Conservation (phyloP, 2,888 invertebrate genomes). For the Eristalis tenax region DNA sequence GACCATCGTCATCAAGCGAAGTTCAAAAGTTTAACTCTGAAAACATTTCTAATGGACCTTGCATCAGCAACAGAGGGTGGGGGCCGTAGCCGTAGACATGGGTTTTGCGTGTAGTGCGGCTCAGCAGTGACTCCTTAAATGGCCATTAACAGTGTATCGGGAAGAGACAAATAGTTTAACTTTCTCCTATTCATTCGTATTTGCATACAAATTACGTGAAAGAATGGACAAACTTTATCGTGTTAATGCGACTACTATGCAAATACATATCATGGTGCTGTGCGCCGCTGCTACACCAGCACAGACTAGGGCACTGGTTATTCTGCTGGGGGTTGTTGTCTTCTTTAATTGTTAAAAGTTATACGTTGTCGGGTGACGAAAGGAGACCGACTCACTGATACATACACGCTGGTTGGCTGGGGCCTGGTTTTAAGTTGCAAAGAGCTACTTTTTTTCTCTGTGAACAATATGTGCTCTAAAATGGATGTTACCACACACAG, state of each 20-base stretch:
- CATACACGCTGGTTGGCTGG: constrained; percentile 3
- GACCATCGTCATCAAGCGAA: constrained; percentile 30
- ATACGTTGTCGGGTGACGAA: constrained; percentile 34
- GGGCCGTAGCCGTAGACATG: constrained; percentile 51
- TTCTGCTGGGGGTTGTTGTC: constrained; percentile 42
- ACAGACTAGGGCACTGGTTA: constrained; percentile 10
- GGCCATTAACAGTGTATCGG: constrained; percentile 72
- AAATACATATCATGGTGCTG: constrained; percentile 55
- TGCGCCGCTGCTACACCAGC: constrained; percentile 7
- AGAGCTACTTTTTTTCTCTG: constrained; percentile 29
- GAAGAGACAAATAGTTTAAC: constrained; percentile 72
- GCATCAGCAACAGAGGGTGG: constrained; percentile 20
- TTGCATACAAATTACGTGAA: constrained; percentile 72
- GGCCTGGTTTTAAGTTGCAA: constrained; percentile 25
- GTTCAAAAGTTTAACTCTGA: constrained; percentile 62
- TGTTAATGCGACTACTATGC: constrained; percentile 72
- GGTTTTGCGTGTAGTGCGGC: constrained; percentile 69
- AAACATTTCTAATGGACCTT: constrained; percentile 71
- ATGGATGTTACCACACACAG: background rate
- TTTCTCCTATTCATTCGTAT: constrained; percentile 71
- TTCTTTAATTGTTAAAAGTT: constrained; percentile 70
- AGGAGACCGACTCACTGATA: constrained; percentile 20
- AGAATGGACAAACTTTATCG: constrained; percentile 71
- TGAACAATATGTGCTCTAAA: constrained; percentile 16
- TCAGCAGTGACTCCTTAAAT: constrained; percentile 68